Evolutionary conservation across 2,888 invertebrate species (phyloP).

Genomic region (Lypha dubia): DNA sequence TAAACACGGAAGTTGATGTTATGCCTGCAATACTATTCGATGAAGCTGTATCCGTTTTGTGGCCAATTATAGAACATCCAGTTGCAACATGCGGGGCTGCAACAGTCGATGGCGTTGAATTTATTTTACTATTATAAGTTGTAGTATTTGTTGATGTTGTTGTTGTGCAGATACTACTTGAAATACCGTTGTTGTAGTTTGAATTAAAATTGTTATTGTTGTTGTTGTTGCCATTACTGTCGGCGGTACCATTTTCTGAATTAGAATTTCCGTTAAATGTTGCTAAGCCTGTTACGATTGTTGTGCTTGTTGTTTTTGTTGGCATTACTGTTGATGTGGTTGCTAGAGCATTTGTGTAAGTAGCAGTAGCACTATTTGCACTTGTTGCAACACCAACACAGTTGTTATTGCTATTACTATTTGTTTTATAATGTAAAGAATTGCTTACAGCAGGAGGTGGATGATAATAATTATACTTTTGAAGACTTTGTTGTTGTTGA

Average conservation of each 20-base stretch:
- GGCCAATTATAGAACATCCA: constrained; percentile 57
- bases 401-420: constrained; percentile 28
- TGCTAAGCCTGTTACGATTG: constrained; percentile 77
- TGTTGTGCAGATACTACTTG: constrained; percentile 47
- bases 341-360: constrained; percentile 36
- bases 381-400: constrained; percentile 23
- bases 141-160: constrained; percentile 49
- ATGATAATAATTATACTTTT: constrained; percentile 69
- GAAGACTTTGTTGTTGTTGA: constrained; percentile 63
- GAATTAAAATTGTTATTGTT: constrained; percentile 71
- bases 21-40: constrained; percentile 45
- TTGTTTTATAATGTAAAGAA: constrained; percentile 34
- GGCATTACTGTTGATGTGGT: constrained; percentile 28
- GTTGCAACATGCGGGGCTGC: constrained; percentile 43
- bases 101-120: constrained; percentile 71
- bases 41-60: constrained; percentile 62
- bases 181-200: constrained; percentile 67
- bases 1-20: constrained; percentile 63
- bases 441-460: constrained; percentile 67
- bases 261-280: constrained; percentile 82
- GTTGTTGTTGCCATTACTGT: constrained; percentile 75
- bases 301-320: constrained; percentile 18
- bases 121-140: constrained; percentile 58
- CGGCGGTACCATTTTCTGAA: constrained; percentile 78
- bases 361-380: constrained; percentile 47